These are phyloP conservation scores for Cetonia aurata DNA, from an alignment of 2,888 invertebrate species.

Conservation along the genomic window DNA sequence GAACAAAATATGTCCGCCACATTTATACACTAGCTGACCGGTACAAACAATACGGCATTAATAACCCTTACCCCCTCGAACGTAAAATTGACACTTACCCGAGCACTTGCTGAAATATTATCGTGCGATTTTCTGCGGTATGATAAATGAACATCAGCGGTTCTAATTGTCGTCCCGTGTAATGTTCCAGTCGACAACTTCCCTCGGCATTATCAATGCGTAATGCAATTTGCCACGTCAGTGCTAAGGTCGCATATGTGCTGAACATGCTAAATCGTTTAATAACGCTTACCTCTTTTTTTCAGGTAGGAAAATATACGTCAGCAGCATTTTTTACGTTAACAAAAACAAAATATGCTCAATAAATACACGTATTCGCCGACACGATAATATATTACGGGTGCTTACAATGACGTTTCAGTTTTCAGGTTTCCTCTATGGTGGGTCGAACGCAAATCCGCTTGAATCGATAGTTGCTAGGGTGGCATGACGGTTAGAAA, in stretches of 20 bases:
- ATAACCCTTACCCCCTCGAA: not conserved
- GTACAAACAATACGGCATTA: slow-evolving; percentile 2
- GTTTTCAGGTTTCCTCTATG: too few relatives aligned
- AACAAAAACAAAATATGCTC: too few relatives aligned
- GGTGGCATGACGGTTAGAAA: too few relatives aligned
- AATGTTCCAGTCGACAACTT: not conserved
- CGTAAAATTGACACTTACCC: slow-evolving; percentile 3
- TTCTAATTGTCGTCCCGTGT: not conserved
- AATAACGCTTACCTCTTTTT: not conserved
- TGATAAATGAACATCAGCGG: slow-evolving; percentile 14
- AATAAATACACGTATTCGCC: too few relatives aligned
- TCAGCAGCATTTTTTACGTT: too few relatives aligned
- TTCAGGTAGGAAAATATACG: too few relatives aligned
- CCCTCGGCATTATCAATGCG: not conserved
- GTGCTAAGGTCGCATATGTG: not conserved
- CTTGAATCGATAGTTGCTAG: too few relatives aligned
- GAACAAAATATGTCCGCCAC: not conserved
- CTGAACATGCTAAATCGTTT: slow-evolving; percentile 1
- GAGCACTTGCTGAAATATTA: slow-evolving; percentile 5
- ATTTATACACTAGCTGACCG: not conserved
- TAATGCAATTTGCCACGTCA: slow-evolving; percentile 5
- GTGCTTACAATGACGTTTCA: too few relatives aligned
- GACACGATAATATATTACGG: too few relatives aligned
- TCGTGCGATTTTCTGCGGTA: not conserved
- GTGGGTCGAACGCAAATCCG: too few relatives aligned